Evolutionary conservation across 2,888 invertebrate genomes (phyloP).

Genomic region (Torymus auratus): DNA sequence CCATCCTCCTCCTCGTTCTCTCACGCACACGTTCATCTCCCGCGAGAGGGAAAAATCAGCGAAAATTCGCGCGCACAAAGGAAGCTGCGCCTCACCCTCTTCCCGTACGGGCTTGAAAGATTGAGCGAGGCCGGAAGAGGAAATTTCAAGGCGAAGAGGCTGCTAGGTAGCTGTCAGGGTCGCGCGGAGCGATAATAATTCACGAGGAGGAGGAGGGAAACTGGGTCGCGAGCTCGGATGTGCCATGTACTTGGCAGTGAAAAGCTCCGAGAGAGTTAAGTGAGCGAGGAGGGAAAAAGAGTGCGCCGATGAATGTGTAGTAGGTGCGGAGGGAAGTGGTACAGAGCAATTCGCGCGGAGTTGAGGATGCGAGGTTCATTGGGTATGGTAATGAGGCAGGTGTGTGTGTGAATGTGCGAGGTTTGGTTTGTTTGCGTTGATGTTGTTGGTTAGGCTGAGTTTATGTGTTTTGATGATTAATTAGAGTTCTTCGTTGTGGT

Average conservation of each 20-base stretch:
- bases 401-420: too few relatives aligned
- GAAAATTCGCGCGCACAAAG: not conserved
- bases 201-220: constrained; percentile 22
- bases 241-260: constrained; percentile 32
- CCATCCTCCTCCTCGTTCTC: too few relatives aligned
- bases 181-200: constrained; percentile 26
- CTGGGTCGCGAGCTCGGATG: constrained; percentile 25
- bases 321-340: too few relatives aligned
- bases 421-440: too few relatives aligned
- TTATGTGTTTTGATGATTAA: too few relatives aligned
- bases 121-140: constrained; percentile 31
- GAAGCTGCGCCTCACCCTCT: not conserved
- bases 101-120: not conserved
- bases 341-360: too few relatives aligned
- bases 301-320: too few relatives aligned
- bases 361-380: too few relatives aligned
- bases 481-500: too few relatives aligned
- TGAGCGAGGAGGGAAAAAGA: too few relatives aligned
- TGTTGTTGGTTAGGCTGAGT: too few relatives aligned
- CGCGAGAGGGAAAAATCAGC: not conserved
- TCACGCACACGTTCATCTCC: not conserved
- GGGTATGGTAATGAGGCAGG: too few relatives aligned
- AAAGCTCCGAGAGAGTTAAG: not conserved
- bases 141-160: constrained; percentile 26
- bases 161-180: not conserved